Conservation (phyloP, 2,113 vertebrate genomes). For the Apus apus region DNA sequence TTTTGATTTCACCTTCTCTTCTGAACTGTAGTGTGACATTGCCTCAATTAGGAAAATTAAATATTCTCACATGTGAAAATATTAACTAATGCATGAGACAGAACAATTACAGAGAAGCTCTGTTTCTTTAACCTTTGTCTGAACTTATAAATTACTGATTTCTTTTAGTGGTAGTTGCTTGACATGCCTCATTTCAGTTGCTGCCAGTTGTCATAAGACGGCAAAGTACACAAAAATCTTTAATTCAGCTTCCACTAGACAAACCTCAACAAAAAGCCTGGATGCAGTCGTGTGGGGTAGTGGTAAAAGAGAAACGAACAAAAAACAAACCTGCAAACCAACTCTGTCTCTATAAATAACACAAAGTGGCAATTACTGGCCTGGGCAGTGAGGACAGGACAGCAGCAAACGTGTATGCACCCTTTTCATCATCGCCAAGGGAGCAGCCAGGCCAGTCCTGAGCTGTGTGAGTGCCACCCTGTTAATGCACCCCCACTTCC, state of each 20-base stretch:
- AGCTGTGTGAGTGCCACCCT: not conserved
- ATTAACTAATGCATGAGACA: not conserved
- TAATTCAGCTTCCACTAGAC: conserved; percentile 17
- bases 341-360: conserved; percentile 21
- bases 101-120: not conserved
- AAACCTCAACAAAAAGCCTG: conserved; percentile 34
- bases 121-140: conserved; percentile 32
- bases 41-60: conserved; percentile 17
- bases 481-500: not conserved
- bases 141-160: conserved; percentile 51
- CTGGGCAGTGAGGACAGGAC: not conserved
- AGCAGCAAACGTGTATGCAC: not conserved
- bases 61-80: not conserved
- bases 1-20: conserved; percentile 7
- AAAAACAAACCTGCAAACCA: conserved; percentile 13
- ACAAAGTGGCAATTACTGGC: not conserved
- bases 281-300: not conserved
- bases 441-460: not conserved
- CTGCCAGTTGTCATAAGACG: not conserved
- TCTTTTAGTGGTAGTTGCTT: conserved; percentile 36
- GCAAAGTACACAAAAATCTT: conserved; percentile 8
- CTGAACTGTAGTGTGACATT: not conserved
- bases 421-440: not conserved
- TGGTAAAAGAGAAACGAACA: not conserved
- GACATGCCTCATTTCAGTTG: conserved; percentile 28